Evolutionary conservation across 2,797 vertebrate species (phyloP).

Genomic region (Holocentrus rufus): DNA sequence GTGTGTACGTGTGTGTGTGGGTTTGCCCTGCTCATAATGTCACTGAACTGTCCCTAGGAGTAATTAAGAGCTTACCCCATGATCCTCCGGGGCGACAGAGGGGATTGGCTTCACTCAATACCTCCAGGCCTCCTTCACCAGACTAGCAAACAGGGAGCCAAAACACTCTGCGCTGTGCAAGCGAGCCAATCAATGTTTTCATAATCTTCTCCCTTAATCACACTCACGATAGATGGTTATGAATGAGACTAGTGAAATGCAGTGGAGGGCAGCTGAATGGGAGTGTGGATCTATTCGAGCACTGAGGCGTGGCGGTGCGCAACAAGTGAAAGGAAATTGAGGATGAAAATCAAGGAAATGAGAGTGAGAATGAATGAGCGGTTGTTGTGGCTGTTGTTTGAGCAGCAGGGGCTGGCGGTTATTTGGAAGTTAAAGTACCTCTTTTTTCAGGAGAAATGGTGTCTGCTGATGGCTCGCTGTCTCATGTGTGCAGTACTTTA

Average conservation of each 20-base stretch:
- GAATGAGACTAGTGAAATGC: constrained; percentile 21
- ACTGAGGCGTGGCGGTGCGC: constrained; percentile 7
- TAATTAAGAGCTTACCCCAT: constrained; percentile 76
- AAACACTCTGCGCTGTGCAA: constrained; percentile 21
- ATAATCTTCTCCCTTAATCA: constrained; percentile 39
- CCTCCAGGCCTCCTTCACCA: constrained; percentile 50
- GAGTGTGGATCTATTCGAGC: constrained; percentile 14
- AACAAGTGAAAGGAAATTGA: constrained; percentile 29
- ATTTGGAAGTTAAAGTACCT: neutral
- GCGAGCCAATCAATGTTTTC: constrained; percentile 40
- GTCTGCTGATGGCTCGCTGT: neutral
- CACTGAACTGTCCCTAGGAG: constrained; percentile 70
- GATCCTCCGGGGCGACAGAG: constrained; percentile 65
- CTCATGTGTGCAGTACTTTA: neutral
- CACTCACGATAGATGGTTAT: constrained; percentile 15
- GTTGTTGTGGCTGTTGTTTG: constrained; percentile 4
- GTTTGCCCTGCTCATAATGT: constrained; percentile 62
- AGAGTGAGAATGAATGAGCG: constrained; percentile 6
- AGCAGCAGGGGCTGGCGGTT: neutral
- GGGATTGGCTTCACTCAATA: constrained; percentile 65
- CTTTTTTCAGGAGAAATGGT: neutral
- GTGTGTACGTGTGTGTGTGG: constrained; percentile 28
- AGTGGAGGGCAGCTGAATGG: neutral
- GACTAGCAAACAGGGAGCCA: constrained; percentile 46
- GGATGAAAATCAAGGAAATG: constrained; percentile 32